phyloP scores from a whole-genome alignment of 2,113 vertebrate species.

The zebrafish (Danio rerio) region GRCz12tu NC_133188.1:48681001-48681500 shows the following conservation, averaged over 20 bases:
- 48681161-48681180: slow-evolving; percentile 35
- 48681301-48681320: background rate
- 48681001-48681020: no score
- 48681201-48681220: background rate
- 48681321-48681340: background rate
- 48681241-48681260: background rate
- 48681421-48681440: no score
- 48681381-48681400: no score
- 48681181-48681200: slow-evolving; percentile 15
- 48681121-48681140: slow-evolving; percentile 26
- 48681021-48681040: no score
- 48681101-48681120: background rate
- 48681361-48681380: no score
- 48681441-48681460: no score
- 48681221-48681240: background rate
- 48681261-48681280: background rate
- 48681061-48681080: background rate
- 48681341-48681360: no score
- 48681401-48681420: no score
- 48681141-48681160: slow-evolving; percentile 30
- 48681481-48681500: no score
- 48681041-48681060: no score
- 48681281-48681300: background rate
- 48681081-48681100: background rate
- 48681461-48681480: no score